These are phyloP conservation scores for Dynastes maya DNA, from an alignment of 2,888 invertebrate species.

Conservation along the genomic window DNA sequence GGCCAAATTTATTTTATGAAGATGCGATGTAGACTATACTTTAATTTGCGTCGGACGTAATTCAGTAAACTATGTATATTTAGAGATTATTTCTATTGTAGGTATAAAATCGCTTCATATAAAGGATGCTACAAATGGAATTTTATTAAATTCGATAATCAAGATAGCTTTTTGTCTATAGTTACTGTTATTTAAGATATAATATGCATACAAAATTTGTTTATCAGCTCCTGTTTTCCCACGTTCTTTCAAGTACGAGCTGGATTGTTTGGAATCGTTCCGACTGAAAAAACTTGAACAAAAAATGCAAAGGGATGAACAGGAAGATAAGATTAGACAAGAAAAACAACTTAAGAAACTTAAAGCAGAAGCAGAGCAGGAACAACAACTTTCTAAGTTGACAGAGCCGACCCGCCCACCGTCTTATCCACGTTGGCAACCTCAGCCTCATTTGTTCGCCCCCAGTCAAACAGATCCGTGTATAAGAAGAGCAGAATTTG, in stretches of 20 bases:
- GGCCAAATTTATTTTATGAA: too few species aligned
- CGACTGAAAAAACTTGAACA: constrained; percentile 66
- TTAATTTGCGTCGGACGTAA: too few species aligned
- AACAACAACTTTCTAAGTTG: not conserved
- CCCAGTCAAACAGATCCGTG: constrained; percentile 63
- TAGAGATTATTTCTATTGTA: too few species aligned
- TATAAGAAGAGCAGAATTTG: constrained; percentile 64
- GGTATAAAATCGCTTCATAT: too few species aligned
- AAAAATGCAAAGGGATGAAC: constrained; percentile 62
- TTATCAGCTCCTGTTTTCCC: constrained; percentile 70
- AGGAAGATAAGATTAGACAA: constrained; percentile 54
- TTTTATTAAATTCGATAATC: too few species aligned
- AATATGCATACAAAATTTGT: constrained; percentile 41
- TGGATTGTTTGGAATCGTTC: constrained; percentile 72
- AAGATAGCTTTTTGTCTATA: too few species aligned
- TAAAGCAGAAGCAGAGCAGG: constrained; percentile 50
- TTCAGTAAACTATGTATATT: too few species aligned
- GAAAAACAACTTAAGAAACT: constrained; percentile 38
- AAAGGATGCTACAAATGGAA: too few species aligned
- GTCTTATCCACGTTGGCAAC: constrained; percentile 70
- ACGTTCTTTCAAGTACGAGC: constrained; percentile 74
- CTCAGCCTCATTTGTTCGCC: constrained; percentile 72
- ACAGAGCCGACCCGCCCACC: constrained; percentile 56
- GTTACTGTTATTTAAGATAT: too few species aligned
- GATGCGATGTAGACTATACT: too few species aligned